phyloP scores from a whole-genome alignment of 2,113 vertebrate genomes.

The Bubo blakistoni region DNA sequence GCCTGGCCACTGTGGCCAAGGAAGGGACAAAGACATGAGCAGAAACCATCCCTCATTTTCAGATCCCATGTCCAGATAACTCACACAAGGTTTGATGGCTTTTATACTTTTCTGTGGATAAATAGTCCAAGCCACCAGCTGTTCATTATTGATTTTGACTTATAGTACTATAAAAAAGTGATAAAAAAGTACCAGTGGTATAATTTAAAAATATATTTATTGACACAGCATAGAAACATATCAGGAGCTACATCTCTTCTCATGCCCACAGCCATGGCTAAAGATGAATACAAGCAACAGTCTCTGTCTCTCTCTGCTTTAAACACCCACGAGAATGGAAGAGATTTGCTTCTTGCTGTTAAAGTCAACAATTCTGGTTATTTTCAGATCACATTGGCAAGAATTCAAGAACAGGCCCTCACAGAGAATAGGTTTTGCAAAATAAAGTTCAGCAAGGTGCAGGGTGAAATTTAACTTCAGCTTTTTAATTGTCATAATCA shows the following conservation, averaged over 20 bases:
- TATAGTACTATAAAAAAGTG: neutral
- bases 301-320: neutral
- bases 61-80: neutral
- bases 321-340: neutral
- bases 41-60: neutral
- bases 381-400: neutral
- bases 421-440: neutral
- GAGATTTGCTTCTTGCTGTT: neutral
- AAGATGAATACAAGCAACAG: neutral
- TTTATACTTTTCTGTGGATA: neutral
- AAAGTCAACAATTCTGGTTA: neutral
- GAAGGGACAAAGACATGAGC: neutral
- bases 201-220: neutral
- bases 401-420: neutral
- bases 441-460: conserved; percentile 16
- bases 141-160: neutral
- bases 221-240: neutral
- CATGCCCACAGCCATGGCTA: neutral
- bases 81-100: neutral
- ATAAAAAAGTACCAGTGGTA: neutral
- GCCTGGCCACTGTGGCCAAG: neutral
- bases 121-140: neutral
- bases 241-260: neutral
- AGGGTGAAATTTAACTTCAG: conserved; percentile 25
- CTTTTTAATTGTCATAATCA: neutral